Conservation (phyloP, 2,888 invertebrate genomes). For the Eretmocerus hayati region DNA sequence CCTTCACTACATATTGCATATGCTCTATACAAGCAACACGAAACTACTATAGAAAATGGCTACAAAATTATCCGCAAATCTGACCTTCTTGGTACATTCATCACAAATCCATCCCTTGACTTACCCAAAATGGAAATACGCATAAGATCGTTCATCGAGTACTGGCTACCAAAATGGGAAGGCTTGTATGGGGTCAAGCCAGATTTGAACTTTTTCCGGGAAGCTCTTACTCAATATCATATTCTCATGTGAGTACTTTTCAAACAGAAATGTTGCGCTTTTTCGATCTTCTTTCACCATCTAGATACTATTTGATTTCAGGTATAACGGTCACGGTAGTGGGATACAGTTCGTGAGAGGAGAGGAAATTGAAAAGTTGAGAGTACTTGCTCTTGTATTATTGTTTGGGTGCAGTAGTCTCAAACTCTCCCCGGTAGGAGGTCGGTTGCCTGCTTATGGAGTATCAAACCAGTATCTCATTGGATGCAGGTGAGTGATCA, state of each 20-base stretch:
- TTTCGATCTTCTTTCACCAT: neutral
- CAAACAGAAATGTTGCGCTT: neutral
- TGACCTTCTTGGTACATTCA: constrained; percentile 46
- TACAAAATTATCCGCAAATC: constrained; percentile 51
- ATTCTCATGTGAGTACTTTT: constrained; percentile 55
- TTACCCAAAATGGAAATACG: constrained; percentile 59
- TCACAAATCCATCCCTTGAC: constrained; percentile 60
- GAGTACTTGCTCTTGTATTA: constrained; percentile 53
- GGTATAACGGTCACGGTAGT: neutral
- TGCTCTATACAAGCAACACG: constrained; percentile 56
- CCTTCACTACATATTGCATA: constrained; percentile 66
- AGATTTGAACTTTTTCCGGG: constrained; percentile 50
- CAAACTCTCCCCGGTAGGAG: constrained; percentile 49
- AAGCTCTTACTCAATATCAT: constrained; percentile 55
- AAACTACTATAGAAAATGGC: constrained; percentile 53
- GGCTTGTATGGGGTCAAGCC: constrained; percentile 56
- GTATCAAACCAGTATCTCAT: constrained; percentile 58
- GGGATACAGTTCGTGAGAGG: constrained; percentile 31
- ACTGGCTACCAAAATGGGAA: constrained; percentile 56
- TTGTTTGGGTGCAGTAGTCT: constrained; percentile 70
- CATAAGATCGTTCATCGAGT: constrained; percentile 53
- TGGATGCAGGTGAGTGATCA: constrained; percentile 53
- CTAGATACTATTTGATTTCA: neutral
- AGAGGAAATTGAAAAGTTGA: constrained; percentile 51
- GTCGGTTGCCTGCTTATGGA: constrained; percentile 54